phyloP scores from a whole-genome alignment of 2,113 vertebrate genomes.

The Rhinolophus sinicus region DNA sequence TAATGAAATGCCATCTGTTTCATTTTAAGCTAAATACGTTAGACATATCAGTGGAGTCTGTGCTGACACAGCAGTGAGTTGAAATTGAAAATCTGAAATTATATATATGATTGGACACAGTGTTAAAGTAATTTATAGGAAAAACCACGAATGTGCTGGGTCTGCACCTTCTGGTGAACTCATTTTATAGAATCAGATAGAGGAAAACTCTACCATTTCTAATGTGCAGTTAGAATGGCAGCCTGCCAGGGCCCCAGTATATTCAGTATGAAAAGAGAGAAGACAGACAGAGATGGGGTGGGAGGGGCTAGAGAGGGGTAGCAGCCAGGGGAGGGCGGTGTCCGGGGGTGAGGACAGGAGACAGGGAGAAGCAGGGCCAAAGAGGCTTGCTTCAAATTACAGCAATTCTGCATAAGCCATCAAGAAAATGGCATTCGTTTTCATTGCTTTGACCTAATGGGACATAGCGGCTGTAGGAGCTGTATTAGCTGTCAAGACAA shows the following conservation, averaged over 20 bases:
- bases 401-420: conserved; percentile 89
- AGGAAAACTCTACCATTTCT: conserved; percentile 91
- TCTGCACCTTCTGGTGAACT: conserved; percentile 92
- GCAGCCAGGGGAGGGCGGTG: not conserved
- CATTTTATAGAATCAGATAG: conserved; percentile 94
- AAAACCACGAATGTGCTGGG: conserved; percentile 93
- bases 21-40: conserved; percentile 94
- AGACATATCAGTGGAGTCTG: conserved; percentile 92
- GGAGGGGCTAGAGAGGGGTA: not conserved
- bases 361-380: conserved; percentile 72
- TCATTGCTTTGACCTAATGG: conserved; percentile 87
- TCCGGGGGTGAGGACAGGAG: not conserved
- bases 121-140: conserved; percentile 94
- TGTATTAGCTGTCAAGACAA: conserved; percentile 86
- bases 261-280: conserved; percentile 83
- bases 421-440: conserved; percentile 88
- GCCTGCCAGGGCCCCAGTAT: conserved; percentile 86
- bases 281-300: conserved; percentile 71
- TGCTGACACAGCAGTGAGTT: conserved; percentile 93
- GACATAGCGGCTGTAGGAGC: conserved; percentile 81
- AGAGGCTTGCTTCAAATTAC: conserved; percentile 88
- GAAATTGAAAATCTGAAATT: conserved; percentile 96
- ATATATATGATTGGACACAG: conserved; percentile 95
- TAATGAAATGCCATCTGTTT: conserved; percentile 94
- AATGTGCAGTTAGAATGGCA: conserved; percentile 91